phyloP scores from a whole-genome alignment of 1,140 invertebrate species.

The Aphis gossypii region DNA sequence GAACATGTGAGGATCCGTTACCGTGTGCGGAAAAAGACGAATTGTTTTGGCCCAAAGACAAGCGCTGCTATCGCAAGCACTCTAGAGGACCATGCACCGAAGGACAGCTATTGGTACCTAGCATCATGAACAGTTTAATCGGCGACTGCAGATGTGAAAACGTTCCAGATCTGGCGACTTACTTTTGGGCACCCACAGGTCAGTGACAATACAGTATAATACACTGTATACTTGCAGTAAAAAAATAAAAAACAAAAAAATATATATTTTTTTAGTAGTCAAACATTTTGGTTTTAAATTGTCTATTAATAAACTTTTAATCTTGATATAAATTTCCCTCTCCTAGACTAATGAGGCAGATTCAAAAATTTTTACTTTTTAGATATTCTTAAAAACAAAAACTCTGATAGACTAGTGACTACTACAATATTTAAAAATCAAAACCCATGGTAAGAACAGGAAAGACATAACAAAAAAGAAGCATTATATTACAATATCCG shows the following conservation, averaged over 20 bases:
- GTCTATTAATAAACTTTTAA: not conserved
- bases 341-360: too few relatives aligned
- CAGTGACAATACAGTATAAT: not conserved
- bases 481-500: too few relatives aligned
- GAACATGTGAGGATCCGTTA: conserved; percentile 72
- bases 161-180: conserved; percentile 54
- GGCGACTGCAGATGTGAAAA: conserved; percentile 61
- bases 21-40: conserved; percentile 69
- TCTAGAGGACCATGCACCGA: conserved; percentile 77
- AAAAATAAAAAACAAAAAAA: too few relatives aligned
- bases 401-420: too few relatives aligned
- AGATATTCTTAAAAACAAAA: too few relatives aligned
- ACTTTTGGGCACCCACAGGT: conserved; percentile 60
- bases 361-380: too few relatives aligned
- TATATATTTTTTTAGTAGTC: not conserved
- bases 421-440: too few relatives aligned
- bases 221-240: too few relatives aligned
- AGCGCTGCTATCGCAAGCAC: conserved; percentile 74
- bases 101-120: conserved; percentile 70
- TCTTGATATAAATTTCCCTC: too few relatives aligned
- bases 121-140: conserved; percentile 47
- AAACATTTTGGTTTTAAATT: not conserved
- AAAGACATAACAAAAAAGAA: too few relatives aligned
- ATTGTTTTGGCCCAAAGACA: conserved; percentile 76
- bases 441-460: too few relatives aligned